Conservation (phyloP, 2,797 vertebrate genomes). For the Corythornis leucogaster region DNA sequence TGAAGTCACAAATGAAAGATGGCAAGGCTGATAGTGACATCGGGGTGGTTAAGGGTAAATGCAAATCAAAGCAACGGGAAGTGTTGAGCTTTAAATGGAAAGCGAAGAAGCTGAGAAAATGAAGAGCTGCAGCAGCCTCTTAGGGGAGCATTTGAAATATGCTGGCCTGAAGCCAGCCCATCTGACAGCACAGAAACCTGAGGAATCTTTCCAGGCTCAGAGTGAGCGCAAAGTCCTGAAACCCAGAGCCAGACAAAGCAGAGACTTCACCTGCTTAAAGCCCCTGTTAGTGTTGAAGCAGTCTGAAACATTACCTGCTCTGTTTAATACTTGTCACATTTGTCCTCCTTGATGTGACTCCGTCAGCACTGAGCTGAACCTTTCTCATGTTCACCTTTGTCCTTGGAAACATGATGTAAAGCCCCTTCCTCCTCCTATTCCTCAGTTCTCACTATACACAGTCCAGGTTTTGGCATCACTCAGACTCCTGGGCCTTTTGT, state of each 20-base stretch:
- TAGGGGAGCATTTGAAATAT: not conserved
- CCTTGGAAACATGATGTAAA: not conserved
- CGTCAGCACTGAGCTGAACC: not conserved
- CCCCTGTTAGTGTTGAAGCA: not conserved
- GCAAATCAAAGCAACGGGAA: not conserved
- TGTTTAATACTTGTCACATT: not conserved
- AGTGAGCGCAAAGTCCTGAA: not conserved
- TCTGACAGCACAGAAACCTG: not conserved
- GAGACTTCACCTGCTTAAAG: not conserved
- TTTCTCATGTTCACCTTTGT: not conserved
- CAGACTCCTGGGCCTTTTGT: not conserved
- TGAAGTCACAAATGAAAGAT: not conserved
- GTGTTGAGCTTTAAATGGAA: not conserved
- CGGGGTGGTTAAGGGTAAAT: not conserved
- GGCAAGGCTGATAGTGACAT: not conserved
- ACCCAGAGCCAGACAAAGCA: not conserved
- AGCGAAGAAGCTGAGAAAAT: not conserved
- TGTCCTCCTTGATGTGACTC: not conserved
- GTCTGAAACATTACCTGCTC: accelerated
- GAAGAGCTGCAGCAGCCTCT: not conserved
- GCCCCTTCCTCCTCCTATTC: not conserved
- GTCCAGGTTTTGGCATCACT: not conserved
- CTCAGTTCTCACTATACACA: accelerated
- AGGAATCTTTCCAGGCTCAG: not conserved
- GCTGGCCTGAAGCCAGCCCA: not conserved